Evolutionary conservation across 2,888 invertebrate species (phyloP), one percentile per base, ranked within the genome.

Genomic region (Parochlus steinenii): DNA sequence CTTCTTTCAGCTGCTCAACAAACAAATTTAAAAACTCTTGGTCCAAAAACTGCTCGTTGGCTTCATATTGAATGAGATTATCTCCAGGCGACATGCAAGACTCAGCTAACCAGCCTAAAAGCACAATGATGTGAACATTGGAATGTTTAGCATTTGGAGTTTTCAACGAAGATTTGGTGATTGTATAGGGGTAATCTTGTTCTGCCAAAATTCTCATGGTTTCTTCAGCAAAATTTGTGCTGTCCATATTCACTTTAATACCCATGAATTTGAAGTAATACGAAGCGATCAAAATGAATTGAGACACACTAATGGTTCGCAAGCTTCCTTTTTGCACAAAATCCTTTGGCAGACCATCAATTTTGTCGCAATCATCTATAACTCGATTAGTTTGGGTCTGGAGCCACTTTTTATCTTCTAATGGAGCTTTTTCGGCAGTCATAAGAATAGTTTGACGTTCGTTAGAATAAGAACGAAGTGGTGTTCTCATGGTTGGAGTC

Each of bases 131-230:
- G 45, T 55, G 53, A 4, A 51, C 51, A 33, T 55, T 53, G 1
- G 57, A 53, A 34, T 55, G 54, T 14, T 53, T 51, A 1, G 56
- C 53, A 28, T 50, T 54, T 1, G 57, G 57, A 4, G 58, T 56
- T 42, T 55, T 53, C 6, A 58, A 39, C 50, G 55, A 56, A 0
- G 58, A 58, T 37, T 58, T 58, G 31, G 50, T 55, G 14, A 57
- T 41, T 4, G 47, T 48, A 41, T 51, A 47, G 1, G 58, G 58
- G 45, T 56, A 58, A 3, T 51, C 47, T 3, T 58, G 44, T 39
- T 52, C 49, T 10, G 48, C 47, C 16, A 58, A 40, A 5, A 52
- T 48, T 20, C 47, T 52, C 0, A 45, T 45, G 3, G 57, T 52
- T 22, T 52, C 52, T 12, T 57, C 56, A 1, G 56, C 49, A 39